Evolutionary conservation across 2,797 vertebrate species (phyloP).

Genomic region (Gallirallus australis): DNA sequence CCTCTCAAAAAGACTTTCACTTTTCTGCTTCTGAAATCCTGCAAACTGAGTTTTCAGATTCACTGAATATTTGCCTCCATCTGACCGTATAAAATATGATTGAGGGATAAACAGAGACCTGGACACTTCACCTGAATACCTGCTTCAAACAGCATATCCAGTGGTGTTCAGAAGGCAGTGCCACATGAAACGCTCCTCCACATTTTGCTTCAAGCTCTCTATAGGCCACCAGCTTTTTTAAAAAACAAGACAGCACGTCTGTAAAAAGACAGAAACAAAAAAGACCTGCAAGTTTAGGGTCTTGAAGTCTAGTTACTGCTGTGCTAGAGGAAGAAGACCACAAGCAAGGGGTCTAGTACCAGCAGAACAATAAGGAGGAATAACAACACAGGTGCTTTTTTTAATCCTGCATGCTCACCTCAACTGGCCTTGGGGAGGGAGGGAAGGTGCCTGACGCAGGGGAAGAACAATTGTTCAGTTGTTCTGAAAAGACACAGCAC

Average conservation of each 20-base stretch:
- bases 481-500: background rate
- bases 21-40: conserved; percentile 9
- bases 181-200: background rate
- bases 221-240: background rate
- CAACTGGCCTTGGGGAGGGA: background rate
- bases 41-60: background rate
- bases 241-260: background rate
- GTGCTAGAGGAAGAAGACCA: background rate
- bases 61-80: background rate
- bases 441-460: background rate
- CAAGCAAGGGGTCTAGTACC: background rate
- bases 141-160: conserved; percentile 39
- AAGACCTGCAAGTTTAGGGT: background rate
- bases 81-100: background rate
- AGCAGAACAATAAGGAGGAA: conserved; percentile 10
- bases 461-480: background rate
- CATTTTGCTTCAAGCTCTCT: conserved; percentile 29
- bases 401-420: background rate
- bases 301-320: conserved; percentile 40
- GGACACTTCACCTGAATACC: background rate
- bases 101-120: background rate
- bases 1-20: background rate
- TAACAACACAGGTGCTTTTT: background rate
- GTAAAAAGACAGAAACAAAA: background rate
- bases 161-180: background rate